Conservation (phyloP, 2,888 invertebrate genomes). For the Caenorhabditis angaria region DNA sequence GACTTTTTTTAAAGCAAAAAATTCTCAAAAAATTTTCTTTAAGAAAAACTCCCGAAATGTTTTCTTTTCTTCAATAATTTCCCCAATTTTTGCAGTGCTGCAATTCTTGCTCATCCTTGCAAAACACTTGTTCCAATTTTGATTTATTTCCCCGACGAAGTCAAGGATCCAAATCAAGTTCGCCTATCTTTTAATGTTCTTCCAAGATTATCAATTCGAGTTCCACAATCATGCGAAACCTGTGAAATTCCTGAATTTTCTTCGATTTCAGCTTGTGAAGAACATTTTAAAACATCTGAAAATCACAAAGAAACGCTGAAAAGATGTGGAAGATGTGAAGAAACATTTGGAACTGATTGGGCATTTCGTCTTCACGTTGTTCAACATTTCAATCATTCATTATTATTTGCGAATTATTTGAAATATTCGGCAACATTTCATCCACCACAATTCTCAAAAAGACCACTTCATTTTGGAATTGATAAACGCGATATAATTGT, state of each 20-base stretch:
- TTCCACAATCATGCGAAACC: slow-evolving; percentile 13
- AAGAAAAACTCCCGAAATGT: not conserved
- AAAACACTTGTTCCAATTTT: slow-evolving; percentile 13
- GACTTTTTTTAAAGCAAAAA: too few relatives aligned
- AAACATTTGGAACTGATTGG: slow-evolving; percentile 21
- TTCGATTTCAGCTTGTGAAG: slow-evolving; percentile 5
- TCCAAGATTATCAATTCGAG: not conserved
- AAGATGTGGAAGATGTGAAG: slow-evolving; percentile 6
- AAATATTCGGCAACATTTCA: slow-evolving; percentile 25
- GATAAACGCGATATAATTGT: slow-evolving; percentile 8
- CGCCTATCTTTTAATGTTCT: slow-evolving; percentile 13
- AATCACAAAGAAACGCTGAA: not conserved
- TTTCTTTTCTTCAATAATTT: not conserved
- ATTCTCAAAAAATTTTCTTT: too few relatives aligned
- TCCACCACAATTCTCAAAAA: slow-evolving; percentile 29
- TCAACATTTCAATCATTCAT: slow-evolving; percentile 8
- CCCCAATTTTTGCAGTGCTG: not conserved
- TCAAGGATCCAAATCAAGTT: not conserved
- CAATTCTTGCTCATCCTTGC: slow-evolving; percentile 13
- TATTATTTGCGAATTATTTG: slow-evolving; percentile 30
- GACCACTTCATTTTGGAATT: slow-evolving; percentile 26
- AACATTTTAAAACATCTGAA: slow-evolving; percentile 23
- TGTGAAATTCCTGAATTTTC: slow-evolving; percentile 20
- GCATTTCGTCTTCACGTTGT: slow-evolving; percentile 16
- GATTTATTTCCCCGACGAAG: slow-evolving; percentile 17